Percentiles rank a stretch among this genome's conserved stretches.
These are phyloP conservation scores for Monochamus saltuarius DNA, from an alignment of 1,140 invertebrate species.

Conservation along the genomic window DNA sequence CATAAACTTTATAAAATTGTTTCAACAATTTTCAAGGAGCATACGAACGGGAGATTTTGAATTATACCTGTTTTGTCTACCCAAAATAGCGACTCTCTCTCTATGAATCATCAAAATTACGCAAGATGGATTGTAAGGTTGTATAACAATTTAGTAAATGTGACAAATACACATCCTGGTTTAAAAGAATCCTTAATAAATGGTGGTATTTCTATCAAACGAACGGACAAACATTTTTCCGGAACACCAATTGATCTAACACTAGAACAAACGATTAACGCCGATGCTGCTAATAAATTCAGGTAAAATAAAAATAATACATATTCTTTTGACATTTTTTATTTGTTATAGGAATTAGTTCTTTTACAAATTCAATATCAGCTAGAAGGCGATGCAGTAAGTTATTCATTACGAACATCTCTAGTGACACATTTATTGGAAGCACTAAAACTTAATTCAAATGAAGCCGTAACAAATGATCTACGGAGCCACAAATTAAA, in stretches of 20 bases:
- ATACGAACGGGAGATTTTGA: conserved; percentile 48
- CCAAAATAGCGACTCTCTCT: conserved; percentile 36
- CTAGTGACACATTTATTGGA: conserved; percentile 15
- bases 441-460: neutral
- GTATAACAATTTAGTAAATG: conserved; percentile 28
- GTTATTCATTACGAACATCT: conserved; percentile 25
- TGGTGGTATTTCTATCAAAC: conserved; percentile 17
- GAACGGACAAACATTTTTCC: conserved; percentile 20
- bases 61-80: conserved; percentile 38
- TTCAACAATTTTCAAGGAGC: conserved; percentile 27
- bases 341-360: conserved; percentile 22
- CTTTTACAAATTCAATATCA: conserved; percentile 29
- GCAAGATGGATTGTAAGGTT: conserved; percentile 32
- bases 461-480: neutral
- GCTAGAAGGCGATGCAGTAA: conserved; percentile 30
- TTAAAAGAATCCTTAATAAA: conserved; percentile 12
- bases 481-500: conserved; percentile 9
- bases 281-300: conserved; percentile 21
- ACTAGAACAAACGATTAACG: conserved; percentile 29
- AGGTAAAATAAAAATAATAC: too few relatives aligned
- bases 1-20: conserved; percentile 35
- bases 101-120: conserved; percentile 44
- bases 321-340: too few relatives aligned
- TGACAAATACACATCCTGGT: conserved; percentile 39
- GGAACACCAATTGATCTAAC: conserved; percentile 24